Conservation (phyloP, 2,113 vertebrate species). For the Synodontis membranacea region DNA sequence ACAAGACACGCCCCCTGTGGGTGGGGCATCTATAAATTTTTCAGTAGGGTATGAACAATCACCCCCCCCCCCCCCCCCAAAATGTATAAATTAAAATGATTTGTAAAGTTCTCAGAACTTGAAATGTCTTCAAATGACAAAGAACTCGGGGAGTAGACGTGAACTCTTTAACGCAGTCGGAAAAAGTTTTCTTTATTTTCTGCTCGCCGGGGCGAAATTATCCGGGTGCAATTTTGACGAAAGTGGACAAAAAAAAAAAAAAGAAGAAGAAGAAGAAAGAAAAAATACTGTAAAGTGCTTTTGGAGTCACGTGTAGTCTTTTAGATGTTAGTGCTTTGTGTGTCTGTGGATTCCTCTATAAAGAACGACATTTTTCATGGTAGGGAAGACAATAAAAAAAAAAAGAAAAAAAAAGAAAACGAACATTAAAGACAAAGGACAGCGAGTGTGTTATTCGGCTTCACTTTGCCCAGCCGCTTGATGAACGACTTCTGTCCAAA, state of each 20-base stretch:
- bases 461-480: not conserved
- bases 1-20: not conserved
- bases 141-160: not conserved
- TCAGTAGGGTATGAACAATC: too few relatives aligned
- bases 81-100: too few relatives aligned
- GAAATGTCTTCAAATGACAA: not conserved
- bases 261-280: not conserved
- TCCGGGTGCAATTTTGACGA: not conserved
- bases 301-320: not conserved
- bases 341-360: not conserved
- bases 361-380: not conserved
- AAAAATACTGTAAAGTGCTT: not conserved
- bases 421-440: not conserved
- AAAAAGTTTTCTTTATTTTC: not conserved
- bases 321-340: not conserved
- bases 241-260: not conserved
- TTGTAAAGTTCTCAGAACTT: not conserved
- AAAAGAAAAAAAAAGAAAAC: not conserved
- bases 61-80: too few relatives aligned
- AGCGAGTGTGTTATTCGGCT: not conserved
- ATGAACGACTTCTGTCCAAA: constrained; percentile 9
- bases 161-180: not conserved
- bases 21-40: too few relatives aligned
- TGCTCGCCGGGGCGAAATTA: not conserved
- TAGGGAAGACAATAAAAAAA: not conserved